Conservation (phyloP, 2,797 vertebrate genomes). For the Melanotaenia nigrans region DNA sequence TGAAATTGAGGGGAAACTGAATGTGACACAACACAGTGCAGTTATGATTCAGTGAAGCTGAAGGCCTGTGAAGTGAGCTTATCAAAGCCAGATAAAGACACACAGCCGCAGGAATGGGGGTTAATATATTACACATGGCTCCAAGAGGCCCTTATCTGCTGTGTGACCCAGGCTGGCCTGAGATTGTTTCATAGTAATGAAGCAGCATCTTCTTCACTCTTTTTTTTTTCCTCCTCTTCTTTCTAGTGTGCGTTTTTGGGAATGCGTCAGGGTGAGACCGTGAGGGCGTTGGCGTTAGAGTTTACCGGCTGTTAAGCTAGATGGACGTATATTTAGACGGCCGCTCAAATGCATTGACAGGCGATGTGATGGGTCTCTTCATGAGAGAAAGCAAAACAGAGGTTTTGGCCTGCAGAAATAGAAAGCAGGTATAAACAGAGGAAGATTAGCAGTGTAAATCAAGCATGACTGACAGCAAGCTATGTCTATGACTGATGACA, state of each 20-base stretch:
- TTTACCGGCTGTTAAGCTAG: slow-evolving; percentile 64
- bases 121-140: slow-evolving; percentile 77
- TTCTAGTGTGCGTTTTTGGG: slow-evolving; percentile 38
- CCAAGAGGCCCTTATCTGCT: slow-evolving; percentile 68
- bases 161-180: slow-evolving; percentile 53
- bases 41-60: slow-evolving; percentile 73
- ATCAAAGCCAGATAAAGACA: slow-evolving; percentile 79
- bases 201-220: slow-evolving; percentile 47
- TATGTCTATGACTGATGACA: slow-evolving; percentile 73
- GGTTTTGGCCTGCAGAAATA: slow-evolving; percentile 37
- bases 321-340: slow-evolving; percentile 58
- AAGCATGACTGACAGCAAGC: slow-evolving; percentile 69
- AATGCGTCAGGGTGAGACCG: slow-evolving; percentile 43
- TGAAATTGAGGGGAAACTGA: slow-evolving; percentile 66
- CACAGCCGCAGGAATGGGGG: slow-evolving; percentile 64
- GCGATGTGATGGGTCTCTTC: slow-evolving; percentile 54
- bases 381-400: slow-evolving; percentile 35
- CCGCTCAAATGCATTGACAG: slow-evolving; percentile 62
- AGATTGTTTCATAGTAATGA: slow-evolving; percentile 48
- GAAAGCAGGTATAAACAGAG: slow-evolving; percentile 52
- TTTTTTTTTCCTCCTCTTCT: slow-evolving; percentile 7
- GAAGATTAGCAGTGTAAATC: slow-evolving; percentile 74
- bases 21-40: slow-evolving; percentile 76
- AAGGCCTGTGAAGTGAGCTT: slow-evolving; percentile 77
- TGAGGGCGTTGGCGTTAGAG: slow-evolving; percentile 35